phyloP scores from a whole-genome alignment of 2,888 invertebrate species.

The Dusona sp. region DNA sequence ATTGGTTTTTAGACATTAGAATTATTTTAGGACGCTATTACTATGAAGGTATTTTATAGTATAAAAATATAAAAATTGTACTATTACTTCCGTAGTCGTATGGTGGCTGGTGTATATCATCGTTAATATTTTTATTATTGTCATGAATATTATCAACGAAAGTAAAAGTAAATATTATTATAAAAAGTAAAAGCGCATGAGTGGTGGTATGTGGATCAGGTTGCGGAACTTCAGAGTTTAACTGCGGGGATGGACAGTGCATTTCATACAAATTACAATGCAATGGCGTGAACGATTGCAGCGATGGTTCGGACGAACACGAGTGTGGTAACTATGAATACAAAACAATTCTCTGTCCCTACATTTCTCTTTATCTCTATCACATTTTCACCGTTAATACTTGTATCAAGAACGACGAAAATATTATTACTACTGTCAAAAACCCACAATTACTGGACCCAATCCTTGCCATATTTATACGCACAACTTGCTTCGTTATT shows the following conservation, averaged over 20 bases:
- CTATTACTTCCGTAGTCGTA: conserved; percentile 30
- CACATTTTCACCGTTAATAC: conserved; percentile 7
- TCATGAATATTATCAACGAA: conserved; percentile 48
- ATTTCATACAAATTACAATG: conserved; percentile 87
- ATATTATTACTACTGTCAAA: not conserved
- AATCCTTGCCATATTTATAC: conserved; percentile 1
- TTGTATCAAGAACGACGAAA: not conserved
- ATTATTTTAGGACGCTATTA: conserved; percentile 37
- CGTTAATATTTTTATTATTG: conserved; percentile 52
- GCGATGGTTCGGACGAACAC: conserved; percentile 86
- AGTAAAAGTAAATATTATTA: conserved; percentile 72
- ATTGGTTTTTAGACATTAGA: conserved; percentile 27
- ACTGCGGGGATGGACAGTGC: conserved; percentile 87
- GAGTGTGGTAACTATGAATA: conserved; percentile 85
- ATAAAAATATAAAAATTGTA: not conserved
- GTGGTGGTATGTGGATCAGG: conserved; percentile 82
- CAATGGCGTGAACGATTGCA: conserved; percentile 87
- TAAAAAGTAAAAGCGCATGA: conserved; percentile 80
- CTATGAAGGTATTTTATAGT: conserved; percentile 30
- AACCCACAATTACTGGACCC: conserved; percentile 10
- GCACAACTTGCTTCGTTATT: not conserved
- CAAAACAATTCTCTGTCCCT: conserved; percentile 52
- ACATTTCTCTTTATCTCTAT: conserved; percentile 34
- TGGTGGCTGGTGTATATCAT: conserved; percentile 66
- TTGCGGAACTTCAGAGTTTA: conserved; percentile 85